Base-by-base conservation (phyloP, 2,888 invertebrate species). In the Anthoptus insignis region DNA sequence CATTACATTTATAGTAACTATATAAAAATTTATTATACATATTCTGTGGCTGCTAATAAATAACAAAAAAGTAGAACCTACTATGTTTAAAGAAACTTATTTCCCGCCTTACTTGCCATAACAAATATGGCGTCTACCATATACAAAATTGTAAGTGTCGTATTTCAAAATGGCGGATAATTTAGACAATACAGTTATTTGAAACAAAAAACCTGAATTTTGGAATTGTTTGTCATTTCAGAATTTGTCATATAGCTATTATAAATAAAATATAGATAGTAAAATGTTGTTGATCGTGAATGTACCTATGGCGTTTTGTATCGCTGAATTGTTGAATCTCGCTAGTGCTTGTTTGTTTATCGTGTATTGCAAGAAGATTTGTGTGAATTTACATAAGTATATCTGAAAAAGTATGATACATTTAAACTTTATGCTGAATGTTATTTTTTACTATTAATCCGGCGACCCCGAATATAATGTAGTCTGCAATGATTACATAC, bases 221-320 rank as follows among this genome's bases (percentile, higher is more conserved):
- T 49, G 45, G 16, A 59, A 47, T 45, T 63, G 56, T 63, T 56
- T n/a, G n/a, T n/a, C n/a, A n/a, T n/a, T n/a, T n/a, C n/a, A n/a
- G n/a, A n/a, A n/a, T n/a, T n/a, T 64, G 37, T 57, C 63, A 39
- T 34, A 57, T 57, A 29, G 50, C 52, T 47, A 50, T 39, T 19
- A 24, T 39, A 57, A 57, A 57, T 57, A 34, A 39, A 37, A 63
- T 19, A 11, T 64, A 64, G 50, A 64, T 57, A 57, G 19, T 42
- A 59, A 64, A 58, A 76, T 78, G 80, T 81, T 80, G 78, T 77
- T 71, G 74, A 76, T 73, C 76, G 72, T 76, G 67, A 78, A 75
- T 76, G 77, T 77, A 78, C 72, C 45, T 45, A 42, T 45, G 76
- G 75, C 73, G 68, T 76, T 69, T 75, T 78, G 73, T 83, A 80